Evolutionary conservation across 2,113 vertebrate species (phyloP).

Genomic region (Thunnus maccoyii): DNA sequence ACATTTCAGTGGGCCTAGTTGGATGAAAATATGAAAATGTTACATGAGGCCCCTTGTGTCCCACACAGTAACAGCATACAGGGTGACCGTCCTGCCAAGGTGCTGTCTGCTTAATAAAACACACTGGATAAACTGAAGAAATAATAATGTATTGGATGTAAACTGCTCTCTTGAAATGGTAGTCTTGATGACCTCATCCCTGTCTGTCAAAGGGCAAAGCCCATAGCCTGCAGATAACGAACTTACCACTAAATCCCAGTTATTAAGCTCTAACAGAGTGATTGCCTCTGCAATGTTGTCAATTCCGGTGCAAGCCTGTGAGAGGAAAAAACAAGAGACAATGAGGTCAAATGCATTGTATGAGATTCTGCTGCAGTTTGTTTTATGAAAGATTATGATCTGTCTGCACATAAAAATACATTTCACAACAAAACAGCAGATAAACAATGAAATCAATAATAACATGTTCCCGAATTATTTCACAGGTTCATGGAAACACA

Average conservation of each 20-base stretch:
- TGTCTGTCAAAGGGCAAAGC: conserved; percentile 43
- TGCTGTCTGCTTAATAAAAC: background rate
- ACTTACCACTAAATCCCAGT: conserved; percentile 99
- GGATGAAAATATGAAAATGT: no score
- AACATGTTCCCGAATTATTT: background rate
- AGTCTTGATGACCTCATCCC: conserved; percentile 15
- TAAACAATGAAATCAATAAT: background rate
- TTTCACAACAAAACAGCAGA: background rate
- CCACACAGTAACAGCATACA: background rate
- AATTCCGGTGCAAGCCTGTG: conserved; percentile 98
- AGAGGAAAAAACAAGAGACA: conserved; percentile 41
- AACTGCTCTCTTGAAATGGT: conserved; percentile 38
- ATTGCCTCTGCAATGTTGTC: conserved; percentile 99
- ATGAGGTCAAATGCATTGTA: background rate
- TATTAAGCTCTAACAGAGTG: conserved; percentile 98
- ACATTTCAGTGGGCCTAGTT: no score
- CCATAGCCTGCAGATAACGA: conserved; percentile 54
- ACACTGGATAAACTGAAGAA: conserved; percentile 1
- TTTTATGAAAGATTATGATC: background rate
- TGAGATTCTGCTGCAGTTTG: background rate
- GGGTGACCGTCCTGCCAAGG: background rate
- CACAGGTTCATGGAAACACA: background rate
- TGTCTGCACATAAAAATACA: background rate
- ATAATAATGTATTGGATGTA: background rate
- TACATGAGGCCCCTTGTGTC: background rate